Percentiles rank a stretch among this genome's conserved stretches.
phyloP scores from a whole-genome alignment of 2,888 invertebrate genomes.

The Vannuccia rotundouncinata region DNA sequence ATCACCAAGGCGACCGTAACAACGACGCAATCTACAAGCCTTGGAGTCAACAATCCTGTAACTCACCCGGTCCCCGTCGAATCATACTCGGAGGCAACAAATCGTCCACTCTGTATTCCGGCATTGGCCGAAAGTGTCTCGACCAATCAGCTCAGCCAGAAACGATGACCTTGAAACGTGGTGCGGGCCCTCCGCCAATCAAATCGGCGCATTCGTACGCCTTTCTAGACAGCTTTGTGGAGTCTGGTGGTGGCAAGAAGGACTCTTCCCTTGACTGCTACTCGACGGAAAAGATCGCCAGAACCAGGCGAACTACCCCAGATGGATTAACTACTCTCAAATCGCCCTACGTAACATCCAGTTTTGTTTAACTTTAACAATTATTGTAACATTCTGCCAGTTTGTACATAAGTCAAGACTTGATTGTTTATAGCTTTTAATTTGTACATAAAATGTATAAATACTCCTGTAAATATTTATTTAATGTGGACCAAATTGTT shows the following conservation, averaged over 20 bases:
- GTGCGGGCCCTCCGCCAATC: not conserved
- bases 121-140: not conserved
- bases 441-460: no score
- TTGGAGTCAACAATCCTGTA: constrained; percentile 6
- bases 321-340: constrained; percentile 8
- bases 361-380: constrained; percentile 4
- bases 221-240: not conserved
- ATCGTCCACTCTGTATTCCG: not conserved
- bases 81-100: not conserved
- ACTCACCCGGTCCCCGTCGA: not conserved
- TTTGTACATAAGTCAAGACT: no score
- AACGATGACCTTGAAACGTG: not conserved
- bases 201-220: constrained; percentile 8
- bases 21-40: not conserved
- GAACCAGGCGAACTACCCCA: not conserved
- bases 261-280: not conserved
- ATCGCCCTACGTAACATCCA: not conserved
- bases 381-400: no score
- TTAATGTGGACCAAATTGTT: no score
- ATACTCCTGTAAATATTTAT: no score
- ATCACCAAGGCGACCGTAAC: not conserved
- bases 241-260: not conserved
- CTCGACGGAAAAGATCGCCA: not conserved
- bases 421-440: no score
- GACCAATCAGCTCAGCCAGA: not conserved